Evolutionary conservation across 2,797 vertebrate species (phyloP), one percentile per base, ranked within the genome.

Genomic region (Apogon talboti): DNA sequence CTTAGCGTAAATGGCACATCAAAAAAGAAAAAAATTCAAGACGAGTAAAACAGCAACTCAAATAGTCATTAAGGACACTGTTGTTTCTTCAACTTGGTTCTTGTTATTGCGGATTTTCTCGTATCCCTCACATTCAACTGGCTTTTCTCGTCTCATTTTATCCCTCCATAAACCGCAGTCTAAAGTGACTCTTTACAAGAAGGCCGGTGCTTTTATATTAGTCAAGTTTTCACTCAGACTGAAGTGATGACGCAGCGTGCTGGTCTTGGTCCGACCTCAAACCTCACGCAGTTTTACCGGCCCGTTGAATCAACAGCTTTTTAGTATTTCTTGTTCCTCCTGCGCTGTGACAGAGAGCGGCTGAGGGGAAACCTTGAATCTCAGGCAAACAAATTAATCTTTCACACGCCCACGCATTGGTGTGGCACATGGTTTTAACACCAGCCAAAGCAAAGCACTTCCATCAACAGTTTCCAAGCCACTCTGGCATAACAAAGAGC

Each of bases 341-440:
- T 48, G 21, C n/a, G 30, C 15, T 21, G 47, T 33, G 35, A 58
- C 40, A 58, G 16, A 55, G 15, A 55, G 9, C 14, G 11, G 30
- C 40, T 30, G 15, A 71, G 16, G 46, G 28, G 46, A 64, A 74
- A 44, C 47, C 46, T 56, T 50, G 55, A 64, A 60, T 73, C 24
- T 30, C 38, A 66, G 73, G 54, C 46, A 59, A 73, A 76, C 63
- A 71, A 74, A 85, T 84, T 77, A 79, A 85, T 87, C 78, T 85
- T 78, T 65, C 53, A 71, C 62, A 82, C 37, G 44, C 59, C 78
- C 79, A 82, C 73, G 33, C 57, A 64, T 58, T 49, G 24, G 70
- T 54, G 69, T 78, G 74, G 58, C 70, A 62, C 74, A 78, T 75
- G 74, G 77, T 81, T 74, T 74, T 74, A 61, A 75, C 57, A 74